Conservation (phyloP, 2,888 invertebrate species). For the Scotopteryx bipunctaria region DNA sequence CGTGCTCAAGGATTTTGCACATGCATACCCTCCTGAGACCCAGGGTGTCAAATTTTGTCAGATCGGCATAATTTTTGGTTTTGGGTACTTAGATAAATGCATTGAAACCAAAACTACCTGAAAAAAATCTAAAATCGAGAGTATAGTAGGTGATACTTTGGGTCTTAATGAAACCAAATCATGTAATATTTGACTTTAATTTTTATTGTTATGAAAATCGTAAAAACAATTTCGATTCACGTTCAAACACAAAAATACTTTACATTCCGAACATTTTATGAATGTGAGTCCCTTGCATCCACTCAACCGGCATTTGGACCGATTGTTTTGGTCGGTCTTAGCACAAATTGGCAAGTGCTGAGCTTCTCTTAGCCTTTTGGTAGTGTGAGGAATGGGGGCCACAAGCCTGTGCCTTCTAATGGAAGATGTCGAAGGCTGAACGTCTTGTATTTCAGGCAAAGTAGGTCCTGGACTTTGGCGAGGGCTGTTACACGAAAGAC, state of each 20-base stretch:
- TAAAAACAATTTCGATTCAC: too few relatives aligned
- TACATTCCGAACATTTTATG: too few relatives aligned
- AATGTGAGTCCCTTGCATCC: too few relatives aligned
- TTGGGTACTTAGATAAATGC: not conserved
- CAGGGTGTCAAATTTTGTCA: not conserved
- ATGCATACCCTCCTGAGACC: not conserved
- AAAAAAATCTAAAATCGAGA: not conserved
- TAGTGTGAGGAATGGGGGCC: not conserved
- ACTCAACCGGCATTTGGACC: too few relatives aligned
- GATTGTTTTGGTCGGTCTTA: not conserved
- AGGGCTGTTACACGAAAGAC: not conserved
- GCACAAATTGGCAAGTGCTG: not conserved
- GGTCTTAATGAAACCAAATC: not conserved
- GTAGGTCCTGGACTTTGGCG: not conserved
- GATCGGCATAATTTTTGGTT: not conserved
- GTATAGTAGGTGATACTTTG: not conserved
- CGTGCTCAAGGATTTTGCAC: too few relatives aligned
- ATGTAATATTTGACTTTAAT: not conserved
- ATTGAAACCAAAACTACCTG: not conserved
- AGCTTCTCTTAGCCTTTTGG: not conserved
- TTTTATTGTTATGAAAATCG: too few relatives aligned
- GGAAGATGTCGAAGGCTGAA: not conserved
- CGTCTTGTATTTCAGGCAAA: not conserved
- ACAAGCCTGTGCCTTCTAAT: not conserved
- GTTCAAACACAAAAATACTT: too few relatives aligned